These are phyloP conservation scores for Nasonia longicornis DNA, from an alignment of 1,140 invertebrate species.

Conservation along the genomic window DNA sequence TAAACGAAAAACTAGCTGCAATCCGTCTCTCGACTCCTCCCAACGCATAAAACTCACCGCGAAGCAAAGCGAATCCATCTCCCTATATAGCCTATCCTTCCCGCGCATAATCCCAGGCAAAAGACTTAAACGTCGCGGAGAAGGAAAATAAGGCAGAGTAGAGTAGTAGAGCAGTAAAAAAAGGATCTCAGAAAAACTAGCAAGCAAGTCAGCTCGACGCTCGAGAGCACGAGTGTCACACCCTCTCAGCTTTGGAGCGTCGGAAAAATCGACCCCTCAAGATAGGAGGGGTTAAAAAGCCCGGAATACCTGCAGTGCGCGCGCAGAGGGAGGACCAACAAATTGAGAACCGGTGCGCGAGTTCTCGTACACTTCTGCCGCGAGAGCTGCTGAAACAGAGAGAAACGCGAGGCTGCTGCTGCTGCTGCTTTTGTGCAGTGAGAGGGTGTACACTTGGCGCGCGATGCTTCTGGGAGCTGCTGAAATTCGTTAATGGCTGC, in stretches of 20 bases:
- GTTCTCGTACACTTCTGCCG: background rate
- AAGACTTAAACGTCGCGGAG: background rate
- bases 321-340: background rate
- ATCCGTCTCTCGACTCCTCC: too few species aligned
- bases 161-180: background rate
- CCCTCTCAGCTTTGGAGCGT: background rate
- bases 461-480: background rate
- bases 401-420: background rate
- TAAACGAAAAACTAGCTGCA: too few species aligned
- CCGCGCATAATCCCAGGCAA: background rate
- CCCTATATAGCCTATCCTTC: background rate
- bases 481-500: background rate
- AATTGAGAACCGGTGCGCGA: background rate
- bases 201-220: background rate
- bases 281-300: background rate
- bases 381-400: background rate
- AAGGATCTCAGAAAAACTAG: background rate
- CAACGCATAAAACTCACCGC: too few species aligned
- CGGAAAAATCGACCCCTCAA: constrained; percentile 10
- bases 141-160: background rate
- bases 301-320: background rate
- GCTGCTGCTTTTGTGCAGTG: background rate
- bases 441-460: background rate
- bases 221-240: background rate
- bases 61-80: background rate